Percentiles rank a stretch among this genome's conserved stretches.
phyloP scores from a whole-genome alignment of 2,888 invertebrate species.

The Scaptomyza flava region DNA sequence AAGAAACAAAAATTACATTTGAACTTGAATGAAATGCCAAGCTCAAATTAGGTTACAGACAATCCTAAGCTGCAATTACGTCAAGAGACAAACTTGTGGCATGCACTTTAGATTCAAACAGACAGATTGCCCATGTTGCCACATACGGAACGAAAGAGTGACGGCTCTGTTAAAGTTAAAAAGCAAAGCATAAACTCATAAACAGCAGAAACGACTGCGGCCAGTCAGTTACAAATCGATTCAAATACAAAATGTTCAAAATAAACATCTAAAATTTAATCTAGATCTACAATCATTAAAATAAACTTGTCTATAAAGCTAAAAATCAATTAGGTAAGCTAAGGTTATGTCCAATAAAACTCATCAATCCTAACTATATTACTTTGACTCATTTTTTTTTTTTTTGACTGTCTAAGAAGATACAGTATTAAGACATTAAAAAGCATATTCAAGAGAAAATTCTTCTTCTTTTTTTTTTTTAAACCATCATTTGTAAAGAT shows the following conservation, averaged over 20 bases:
- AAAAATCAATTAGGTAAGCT: slow-evolving; percentile 31
- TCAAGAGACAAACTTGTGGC: slow-evolving; percentile 9
- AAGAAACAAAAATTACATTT: slow-evolving; percentile 51
- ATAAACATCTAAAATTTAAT: slow-evolving; percentile 27
- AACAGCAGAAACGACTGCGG: no score
- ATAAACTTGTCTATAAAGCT: slow-evolving; percentile 24
- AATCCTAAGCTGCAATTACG: slow-evolving; percentile 56
- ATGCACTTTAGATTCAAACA: slow-evolving; percentile 10
- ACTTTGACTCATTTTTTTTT: slow-evolving; percentile 3
- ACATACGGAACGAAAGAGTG: not conserved
- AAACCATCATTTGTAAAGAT: no score
- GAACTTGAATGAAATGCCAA: slow-evolving; percentile 75
- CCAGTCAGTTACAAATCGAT: not conserved
- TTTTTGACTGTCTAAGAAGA: not conserved
- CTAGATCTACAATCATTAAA: slow-evolving; percentile 19
- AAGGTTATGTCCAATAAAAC: not conserved
- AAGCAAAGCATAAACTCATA: not conserved
- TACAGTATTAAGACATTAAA: no score
- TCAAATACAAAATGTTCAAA: slow-evolving; percentile 13
- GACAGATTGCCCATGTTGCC: slow-evolving; percentile 3
- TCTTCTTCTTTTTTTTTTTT: no score
- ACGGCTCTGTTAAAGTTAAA: not conserved
- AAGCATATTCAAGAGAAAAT: no score
- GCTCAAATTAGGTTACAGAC: slow-evolving; percentile 72
- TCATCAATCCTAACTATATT: slow-evolving; percentile 52